Conservation (phyloP, 2,113 vertebrate genomes). For the Pituophis catenifer region DNA sequence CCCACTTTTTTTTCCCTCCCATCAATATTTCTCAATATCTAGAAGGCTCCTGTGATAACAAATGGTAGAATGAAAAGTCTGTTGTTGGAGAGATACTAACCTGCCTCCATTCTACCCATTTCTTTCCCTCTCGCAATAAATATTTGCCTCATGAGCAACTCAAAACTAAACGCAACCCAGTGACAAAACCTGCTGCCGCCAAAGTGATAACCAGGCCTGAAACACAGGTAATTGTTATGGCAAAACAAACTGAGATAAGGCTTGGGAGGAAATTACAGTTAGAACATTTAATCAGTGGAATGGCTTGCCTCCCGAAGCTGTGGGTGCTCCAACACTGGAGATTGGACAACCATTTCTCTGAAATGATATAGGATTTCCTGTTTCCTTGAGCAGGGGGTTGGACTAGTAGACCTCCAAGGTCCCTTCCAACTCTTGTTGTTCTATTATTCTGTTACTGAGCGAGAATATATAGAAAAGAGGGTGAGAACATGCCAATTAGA, state of each 20-base stretch:
- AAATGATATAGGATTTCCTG: neutral
- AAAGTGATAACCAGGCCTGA: neutral
- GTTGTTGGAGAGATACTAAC: neutral
- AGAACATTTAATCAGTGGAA: neutral
- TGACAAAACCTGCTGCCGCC: neutral
- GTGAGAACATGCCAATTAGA: neutral
- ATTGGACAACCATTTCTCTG: neutral
- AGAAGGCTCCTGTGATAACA: neutral
- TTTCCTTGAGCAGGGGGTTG: neutral
- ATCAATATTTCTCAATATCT: neutral
- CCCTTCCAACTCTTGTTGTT: neutral
- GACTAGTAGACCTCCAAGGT: neutral
- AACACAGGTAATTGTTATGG: neutral
- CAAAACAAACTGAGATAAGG: neutral
- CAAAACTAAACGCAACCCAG: neutral
- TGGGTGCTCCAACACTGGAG: neutral
- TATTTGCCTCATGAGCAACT: neutral
- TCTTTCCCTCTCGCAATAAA: neutral
- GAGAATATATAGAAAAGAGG: neutral
- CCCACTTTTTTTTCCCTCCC: neutral
- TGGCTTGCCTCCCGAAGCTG: neutral
- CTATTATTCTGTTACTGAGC: neutral
- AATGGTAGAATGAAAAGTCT: neutral
- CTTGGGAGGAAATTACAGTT: neutral
- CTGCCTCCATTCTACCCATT: neutral